Evolutionary conservation across 2,113 vertebrate species (phyloP).

Genomic region (Xenopus laevis): DNA sequence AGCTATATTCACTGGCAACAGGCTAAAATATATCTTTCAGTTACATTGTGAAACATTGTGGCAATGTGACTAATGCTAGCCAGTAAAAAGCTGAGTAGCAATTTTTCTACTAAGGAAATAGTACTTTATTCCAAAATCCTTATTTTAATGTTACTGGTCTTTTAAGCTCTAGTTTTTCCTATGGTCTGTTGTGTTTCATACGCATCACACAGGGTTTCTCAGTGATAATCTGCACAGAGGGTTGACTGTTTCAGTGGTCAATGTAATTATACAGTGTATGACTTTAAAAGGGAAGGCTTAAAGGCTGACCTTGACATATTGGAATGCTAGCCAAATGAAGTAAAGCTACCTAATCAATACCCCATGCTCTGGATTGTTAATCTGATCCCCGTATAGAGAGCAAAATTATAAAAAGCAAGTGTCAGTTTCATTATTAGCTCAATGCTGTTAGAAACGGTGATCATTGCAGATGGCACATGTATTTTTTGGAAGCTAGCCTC

Average conservation of each 20-base stretch:
- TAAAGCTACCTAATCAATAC: constrained; percentile 24
- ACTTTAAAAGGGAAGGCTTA: background rate
- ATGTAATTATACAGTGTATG: background rate
- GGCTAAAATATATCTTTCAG: no score
- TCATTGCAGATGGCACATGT: background rate
- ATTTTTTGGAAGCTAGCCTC: background rate
- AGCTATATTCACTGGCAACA: no score
- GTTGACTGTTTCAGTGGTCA: background rate
- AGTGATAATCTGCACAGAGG: background rate
- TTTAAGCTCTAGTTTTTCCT: background rate
- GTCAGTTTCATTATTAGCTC: background rate
- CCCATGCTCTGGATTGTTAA: background rate
- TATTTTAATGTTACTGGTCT: no score
- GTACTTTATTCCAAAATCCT: no score
- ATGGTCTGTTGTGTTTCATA: background rate
- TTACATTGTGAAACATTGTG: no score
- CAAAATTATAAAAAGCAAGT: background rate
- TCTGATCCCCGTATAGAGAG: constrained; percentile 17
- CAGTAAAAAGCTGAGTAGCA: no score
- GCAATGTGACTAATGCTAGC: no score
- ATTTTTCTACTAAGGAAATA: no score
- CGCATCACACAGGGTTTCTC: background rate
- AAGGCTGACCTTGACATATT: constrained; percentile 20
- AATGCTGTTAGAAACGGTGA: background rate
- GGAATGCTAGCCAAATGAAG: background rate